Evolutionary conservation across 2,888 invertebrate species (phyloP), one percentile per base, ranked within the genome.

Genomic region (Parelbella ahira): DNA sequence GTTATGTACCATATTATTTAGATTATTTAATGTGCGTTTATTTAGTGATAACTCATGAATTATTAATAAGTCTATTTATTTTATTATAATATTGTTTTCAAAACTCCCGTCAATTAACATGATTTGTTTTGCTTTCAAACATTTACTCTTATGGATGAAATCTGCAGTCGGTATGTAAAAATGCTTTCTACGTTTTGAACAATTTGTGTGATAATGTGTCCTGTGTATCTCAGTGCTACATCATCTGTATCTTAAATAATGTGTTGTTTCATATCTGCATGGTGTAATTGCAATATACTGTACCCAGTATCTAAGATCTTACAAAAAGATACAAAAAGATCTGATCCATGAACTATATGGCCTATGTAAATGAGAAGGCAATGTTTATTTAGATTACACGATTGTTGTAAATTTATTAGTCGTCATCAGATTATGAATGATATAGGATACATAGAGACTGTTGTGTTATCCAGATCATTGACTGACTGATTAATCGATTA

Each of bases 161-260:
- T 51, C 59, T 53, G 66, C 84, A 83, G 86, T 86, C 55, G 86
- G 86, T 87, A 86, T 72, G 86, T 87, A 86, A 79, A 66, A 12
- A 42, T 55, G 55, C 60, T 67, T 65, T 56, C 46, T 64, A 30
- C 54, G 51, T 60, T 47, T 47, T 32, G 51, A 56, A 47, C 45
- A 44, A 2, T 54, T 60, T 69, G 64, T 70, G 59, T 68, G 64
- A 71, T 63, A 63, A 65, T 54, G 61, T 72, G 65, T 66, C 66
- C 32, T 24, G 18, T 30, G 15, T 24, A 15, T 30, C 6, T 43
- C 28, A 44, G 37, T 36, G 10, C 10, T 12, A 45, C 13, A 32
- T 10, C 8, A 7, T 32, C 25, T 15, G 3, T 15, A 2, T 4
- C 15, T 15, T 2, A 15, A 41, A 15, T 28, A 37, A 23, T 37